A percentile compares a stretch with the other conserved stretches of the same genome.
Conservation (phyloP, 2,888 invertebrate species). For the Eristalinus sepulchralis region DNA sequence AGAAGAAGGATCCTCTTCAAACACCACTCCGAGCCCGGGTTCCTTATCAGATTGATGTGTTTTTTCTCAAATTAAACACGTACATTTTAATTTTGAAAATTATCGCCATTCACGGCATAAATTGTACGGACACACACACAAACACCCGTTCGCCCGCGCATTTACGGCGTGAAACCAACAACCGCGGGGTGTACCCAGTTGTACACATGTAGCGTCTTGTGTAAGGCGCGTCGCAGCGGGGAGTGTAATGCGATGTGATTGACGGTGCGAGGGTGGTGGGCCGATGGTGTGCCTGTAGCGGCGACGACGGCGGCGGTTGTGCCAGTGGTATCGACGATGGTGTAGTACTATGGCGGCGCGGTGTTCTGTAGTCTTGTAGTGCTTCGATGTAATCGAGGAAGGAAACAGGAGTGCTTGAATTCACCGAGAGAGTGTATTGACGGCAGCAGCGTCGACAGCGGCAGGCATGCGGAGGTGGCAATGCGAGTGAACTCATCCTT, state of each 20-base stretch:
- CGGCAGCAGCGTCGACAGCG: not conserved
- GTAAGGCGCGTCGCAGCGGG: not conserved
- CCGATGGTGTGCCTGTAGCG: not conserved
- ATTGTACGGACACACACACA: constrained; percentile 51
- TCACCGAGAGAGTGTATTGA: constrained; percentile 64
- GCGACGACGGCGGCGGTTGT: not conserved
- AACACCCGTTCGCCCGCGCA: constrained; percentile 29
- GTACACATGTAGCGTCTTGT: not conserved
- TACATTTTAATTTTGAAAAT: constrained; percentile 72
- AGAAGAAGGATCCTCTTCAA: constrained; percentile 58
- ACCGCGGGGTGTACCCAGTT: not conserved
- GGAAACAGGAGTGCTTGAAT: constrained; percentile 56
- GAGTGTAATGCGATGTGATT: not conserved
- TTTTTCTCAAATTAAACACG: constrained; percentile 71
- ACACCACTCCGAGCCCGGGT: constrained; percentile 52
- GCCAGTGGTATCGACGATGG: not conserved
- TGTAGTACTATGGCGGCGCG: constrained; percentile 1
- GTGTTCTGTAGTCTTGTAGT: constrained; percentile 22
- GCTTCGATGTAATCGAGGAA: constrained; percentile 62
- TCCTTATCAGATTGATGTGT: constrained; percentile 71
- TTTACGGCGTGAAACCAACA: not conserved
- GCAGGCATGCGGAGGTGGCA: not conserved
- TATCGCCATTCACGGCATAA: constrained; percentile 69
- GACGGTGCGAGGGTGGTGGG: not conserved
- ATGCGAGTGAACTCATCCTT: not conserved